Conservation (phyloP, 1,140 invertebrate genomes). For the Ridgeia piscesae region DNA sequence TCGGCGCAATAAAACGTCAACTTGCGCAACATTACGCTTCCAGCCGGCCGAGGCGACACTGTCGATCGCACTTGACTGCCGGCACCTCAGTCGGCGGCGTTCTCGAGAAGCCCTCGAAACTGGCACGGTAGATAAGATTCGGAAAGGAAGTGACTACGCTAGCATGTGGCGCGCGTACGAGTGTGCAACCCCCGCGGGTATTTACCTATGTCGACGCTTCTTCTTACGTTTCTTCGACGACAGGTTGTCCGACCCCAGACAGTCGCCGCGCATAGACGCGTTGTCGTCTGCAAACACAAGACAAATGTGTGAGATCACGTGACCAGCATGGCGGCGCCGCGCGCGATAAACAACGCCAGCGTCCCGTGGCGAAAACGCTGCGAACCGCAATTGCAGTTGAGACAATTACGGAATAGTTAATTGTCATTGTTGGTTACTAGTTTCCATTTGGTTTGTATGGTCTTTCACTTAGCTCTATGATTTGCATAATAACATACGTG, state of each 20-base stretch:
- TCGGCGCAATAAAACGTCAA: not conserved
- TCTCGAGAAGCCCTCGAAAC: not conserved
- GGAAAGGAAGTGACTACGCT: not conserved
- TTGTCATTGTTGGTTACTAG: not conserved
- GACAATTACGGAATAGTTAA: not conserved
- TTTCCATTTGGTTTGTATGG: not conserved
- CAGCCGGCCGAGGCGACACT: not conserved
- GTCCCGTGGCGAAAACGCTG: not conserved
- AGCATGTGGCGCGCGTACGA: not conserved
- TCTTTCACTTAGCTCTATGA: not conserved
- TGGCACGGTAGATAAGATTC: not conserved
- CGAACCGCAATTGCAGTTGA: not conserved
- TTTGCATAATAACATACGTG: not conserved
- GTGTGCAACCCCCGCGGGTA: not conserved
- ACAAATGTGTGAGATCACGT: not conserved
- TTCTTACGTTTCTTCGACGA: not conserved
- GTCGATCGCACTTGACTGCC: not conserved
- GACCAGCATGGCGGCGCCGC: not conserved
- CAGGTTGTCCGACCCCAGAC: not conserved
- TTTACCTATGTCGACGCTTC: constrained; percentile 11
- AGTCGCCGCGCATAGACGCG: not conserved
- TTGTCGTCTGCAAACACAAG: not conserved
- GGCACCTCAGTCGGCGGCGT: not conserved
- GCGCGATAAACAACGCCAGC: not conserved
- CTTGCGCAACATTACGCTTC: not conserved